Conservation (phyloP, 2,888 invertebrate species). For the Parasteatoda lunata region DNA sequence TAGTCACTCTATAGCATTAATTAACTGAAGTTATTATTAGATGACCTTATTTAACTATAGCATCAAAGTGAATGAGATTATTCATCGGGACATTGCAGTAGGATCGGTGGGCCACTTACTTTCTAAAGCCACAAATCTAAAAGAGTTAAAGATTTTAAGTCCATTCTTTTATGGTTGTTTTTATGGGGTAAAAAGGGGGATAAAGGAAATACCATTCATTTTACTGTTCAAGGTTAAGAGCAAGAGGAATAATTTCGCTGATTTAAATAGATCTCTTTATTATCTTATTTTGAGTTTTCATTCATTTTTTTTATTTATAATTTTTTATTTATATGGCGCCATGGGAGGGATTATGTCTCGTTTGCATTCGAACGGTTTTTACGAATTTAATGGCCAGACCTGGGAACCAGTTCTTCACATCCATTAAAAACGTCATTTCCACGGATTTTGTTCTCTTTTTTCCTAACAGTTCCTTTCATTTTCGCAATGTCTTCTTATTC, state of each 20-base stretch:
- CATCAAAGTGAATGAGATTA: too few relatives aligned
- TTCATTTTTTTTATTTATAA: too few relatives aligned
- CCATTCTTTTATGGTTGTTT: background rate
- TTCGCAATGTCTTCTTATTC: conserved; percentile 20
- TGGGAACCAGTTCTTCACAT: conserved; percentile 52
- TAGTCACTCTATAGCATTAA: too few relatives aligned
- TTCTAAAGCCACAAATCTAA: too few relatives aligned
- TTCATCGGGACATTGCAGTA: too few relatives aligned
- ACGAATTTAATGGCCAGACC: conserved; percentile 32
- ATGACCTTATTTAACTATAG: too few relatives aligned
- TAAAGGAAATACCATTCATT: conserved; percentile 20
- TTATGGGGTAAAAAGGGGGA: conserved; percentile 22
- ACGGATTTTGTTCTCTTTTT: conserved; percentile 29
- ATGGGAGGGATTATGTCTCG: conserved; percentile 39
- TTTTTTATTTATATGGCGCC: conserved; percentile 38
- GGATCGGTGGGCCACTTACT: too few relatives aligned
- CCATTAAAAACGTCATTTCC: conserved; percentile 41
- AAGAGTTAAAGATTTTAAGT: too few relatives aligned
- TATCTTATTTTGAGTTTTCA: conserved; percentile 33
- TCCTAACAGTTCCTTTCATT: background rate
- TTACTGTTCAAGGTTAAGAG: conserved; percentile 33
- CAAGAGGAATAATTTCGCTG: conserved; percentile 40
- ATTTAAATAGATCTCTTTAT: conserved; percentile 60
- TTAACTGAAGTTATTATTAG: too few relatives aligned
- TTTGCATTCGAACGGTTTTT: conserved; percentile 42